These are phyloP conservation scores for Menidia menidia DNA, from an alignment of 2,797 vertebrate genomes.

Conservation along the genomic window DNA sequence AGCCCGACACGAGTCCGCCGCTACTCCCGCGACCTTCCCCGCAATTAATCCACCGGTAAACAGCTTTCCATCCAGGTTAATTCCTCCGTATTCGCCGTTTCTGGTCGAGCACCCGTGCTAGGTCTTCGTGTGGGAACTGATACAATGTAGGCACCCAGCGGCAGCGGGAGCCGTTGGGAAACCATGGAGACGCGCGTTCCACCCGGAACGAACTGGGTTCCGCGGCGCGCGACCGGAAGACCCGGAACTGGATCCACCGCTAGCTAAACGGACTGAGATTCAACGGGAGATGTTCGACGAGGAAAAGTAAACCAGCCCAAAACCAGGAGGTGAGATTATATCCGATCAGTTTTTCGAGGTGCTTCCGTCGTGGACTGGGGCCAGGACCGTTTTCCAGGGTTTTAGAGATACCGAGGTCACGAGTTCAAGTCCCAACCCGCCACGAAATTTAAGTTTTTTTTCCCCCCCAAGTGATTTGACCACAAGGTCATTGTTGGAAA, in stretches of 20 bases:
- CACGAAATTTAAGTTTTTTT: neutral
- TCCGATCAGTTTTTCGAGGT: no score
- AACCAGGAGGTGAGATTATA: no score
- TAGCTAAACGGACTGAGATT: constrained; percentile 32
- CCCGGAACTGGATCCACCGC: constrained; percentile 69
- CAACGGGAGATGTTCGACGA: no score
- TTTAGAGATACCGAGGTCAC: neutral
- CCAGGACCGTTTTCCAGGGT: neutral
- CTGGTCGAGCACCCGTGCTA: constrained; percentile 65
- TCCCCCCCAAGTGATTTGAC: no score
- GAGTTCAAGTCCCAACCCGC: neutral
- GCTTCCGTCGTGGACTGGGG: neutral
- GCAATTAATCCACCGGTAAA: constrained; percentile 73
- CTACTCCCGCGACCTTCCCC: constrained; percentile 53
- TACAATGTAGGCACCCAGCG: constrained; percentile 84
- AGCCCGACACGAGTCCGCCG: constrained; percentile 44
- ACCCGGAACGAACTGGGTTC: constrained; percentile 72
- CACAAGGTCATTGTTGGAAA: neutral
- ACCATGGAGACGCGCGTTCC: constrained; percentile 71
- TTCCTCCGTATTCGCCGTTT: constrained; percentile 74
- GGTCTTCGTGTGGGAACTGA: constrained; percentile 82
- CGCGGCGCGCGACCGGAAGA: constrained; percentile 58
- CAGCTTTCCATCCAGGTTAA: constrained; percentile 74
- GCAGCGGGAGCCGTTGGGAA: constrained; percentile 74
- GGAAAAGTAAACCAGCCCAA: no score